Conservation (phyloP, 2,113 vertebrate species). For the Ursus arctos region DNA sequence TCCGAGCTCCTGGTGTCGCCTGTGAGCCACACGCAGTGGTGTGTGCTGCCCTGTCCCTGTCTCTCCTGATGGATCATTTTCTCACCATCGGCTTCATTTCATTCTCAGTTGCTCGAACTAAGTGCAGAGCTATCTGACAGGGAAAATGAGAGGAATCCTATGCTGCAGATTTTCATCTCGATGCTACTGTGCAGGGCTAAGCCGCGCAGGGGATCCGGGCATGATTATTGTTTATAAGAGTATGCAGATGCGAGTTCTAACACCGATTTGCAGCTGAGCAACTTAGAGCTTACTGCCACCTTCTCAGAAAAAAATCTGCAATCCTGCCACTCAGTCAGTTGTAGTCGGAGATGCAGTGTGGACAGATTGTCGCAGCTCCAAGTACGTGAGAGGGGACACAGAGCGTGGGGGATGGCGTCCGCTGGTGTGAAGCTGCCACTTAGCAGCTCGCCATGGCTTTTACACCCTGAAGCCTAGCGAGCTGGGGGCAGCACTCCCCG, state of each 20-base stretch:
- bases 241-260: background rate
- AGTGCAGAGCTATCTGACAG: background rate
- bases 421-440: rapidly evolving
- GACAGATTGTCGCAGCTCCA: background rate
- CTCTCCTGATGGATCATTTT: background rate
- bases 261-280: rapidly evolving
- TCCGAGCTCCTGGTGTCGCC: rapidly evolving
- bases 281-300: background rate
- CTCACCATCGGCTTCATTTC: conserved; percentile 4
- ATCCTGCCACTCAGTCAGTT: rapidly evolving
- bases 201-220: background rate
- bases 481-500: rapidly evolving
- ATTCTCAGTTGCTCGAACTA: background rate
- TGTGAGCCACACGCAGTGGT: rapidly evolving
- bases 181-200: background rate
- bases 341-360: background rate
- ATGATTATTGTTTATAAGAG: background rate
- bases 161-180: background rate
- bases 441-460: rapidly evolving
- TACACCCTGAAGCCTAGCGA: rapidly evolving
- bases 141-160: background rate
- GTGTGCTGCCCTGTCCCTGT: rapidly evolving
- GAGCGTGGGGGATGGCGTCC: rapidly evolving
- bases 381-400: background rate
- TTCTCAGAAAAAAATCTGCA: background rate